phyloP scores from a whole-genome alignment of 2,113 vertebrate species.

The Nymphicus hollandicus region DNA sequence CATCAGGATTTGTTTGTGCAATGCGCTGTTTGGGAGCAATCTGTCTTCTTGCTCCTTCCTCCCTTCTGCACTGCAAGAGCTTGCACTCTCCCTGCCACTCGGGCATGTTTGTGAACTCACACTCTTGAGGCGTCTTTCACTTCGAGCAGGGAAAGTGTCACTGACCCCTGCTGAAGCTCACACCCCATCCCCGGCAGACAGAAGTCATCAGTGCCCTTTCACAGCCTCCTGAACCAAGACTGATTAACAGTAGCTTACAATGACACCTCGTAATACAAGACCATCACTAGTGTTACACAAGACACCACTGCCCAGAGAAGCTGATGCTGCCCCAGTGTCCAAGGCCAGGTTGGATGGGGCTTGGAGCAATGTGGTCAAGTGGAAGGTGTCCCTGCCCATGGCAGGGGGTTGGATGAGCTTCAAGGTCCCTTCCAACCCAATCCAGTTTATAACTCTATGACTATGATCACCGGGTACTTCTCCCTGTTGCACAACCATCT shows the following conservation, averaged over 20 bases:
- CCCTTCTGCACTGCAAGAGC: background rate
- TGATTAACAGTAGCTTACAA: background rate
- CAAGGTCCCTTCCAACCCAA: background rate
- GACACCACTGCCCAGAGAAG: background rate
- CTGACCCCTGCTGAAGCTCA: background rate
- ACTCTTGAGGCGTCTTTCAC: background rate
- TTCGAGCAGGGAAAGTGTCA: background rate
- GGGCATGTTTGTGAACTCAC: rapidly evolving
- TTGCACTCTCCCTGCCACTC: rapidly evolving
- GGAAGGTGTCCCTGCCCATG: background rate
- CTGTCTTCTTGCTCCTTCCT: background rate
- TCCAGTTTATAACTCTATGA: background rate
- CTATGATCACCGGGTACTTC: background rate
- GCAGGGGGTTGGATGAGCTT: background rate
- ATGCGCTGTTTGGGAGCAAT: rapidly evolving
- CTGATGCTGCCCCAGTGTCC: background rate
- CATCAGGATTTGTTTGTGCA: background rate
- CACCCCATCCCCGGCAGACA: background rate
- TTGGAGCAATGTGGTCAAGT: background rate
- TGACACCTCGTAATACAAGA: background rate
- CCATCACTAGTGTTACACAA: background rate
- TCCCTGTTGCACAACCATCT: background rate
- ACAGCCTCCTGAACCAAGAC: conserved; percentile 3
- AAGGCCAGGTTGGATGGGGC: background rate
- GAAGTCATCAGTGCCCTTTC: conserved; percentile 1